These are phyloP conservation scores for Thaumetopoea pityocampa DNA, from an alignment of 1,140 invertebrate species.

Conservation along the genomic window DNA sequence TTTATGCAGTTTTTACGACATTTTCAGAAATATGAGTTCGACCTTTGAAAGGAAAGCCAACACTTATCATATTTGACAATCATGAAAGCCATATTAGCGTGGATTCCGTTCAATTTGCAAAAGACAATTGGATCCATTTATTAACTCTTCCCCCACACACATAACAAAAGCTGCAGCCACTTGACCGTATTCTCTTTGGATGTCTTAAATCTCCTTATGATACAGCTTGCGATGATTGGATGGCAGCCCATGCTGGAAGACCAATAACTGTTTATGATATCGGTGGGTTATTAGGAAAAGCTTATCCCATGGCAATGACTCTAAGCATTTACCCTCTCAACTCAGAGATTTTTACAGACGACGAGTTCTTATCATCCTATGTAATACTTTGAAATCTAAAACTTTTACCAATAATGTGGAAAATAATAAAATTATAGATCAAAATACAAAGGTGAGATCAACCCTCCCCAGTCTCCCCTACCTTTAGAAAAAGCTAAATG, in stretches of 20 bases:
- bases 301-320: no score
- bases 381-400: no score
- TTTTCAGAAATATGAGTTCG: constrained; percentile 6
- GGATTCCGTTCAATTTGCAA: constrained; percentile 31
- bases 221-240: constrained; percentile 28
- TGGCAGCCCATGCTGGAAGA: constrained; percentile 34
- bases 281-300: constrained; percentile 14
- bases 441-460: no score
- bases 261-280: constrained; percentile 45
- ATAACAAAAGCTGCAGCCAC: constrained; percentile 39
- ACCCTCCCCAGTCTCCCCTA: no score
- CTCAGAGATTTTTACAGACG: no score
- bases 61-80: constrained; percentile 29
- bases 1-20: not conserved
- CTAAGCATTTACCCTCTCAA: no score
- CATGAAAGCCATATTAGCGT: constrained; percentile 32
- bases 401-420: no score
- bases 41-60: constrained; percentile 15
- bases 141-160: constrained; percentile 35
- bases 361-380: no score
- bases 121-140: constrained; percentile 43
- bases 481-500: no score
- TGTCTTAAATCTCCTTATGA: constrained; percentile 39
- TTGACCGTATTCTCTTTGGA: constrained; percentile 48
- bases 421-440: no score